Percentiles rank a stretch among this genome's conserved stretches.
Evolutionary conservation across 2,113 vertebrate genomes (phyloP).

Genomic region (Phyllostomus discolor): DNA sequence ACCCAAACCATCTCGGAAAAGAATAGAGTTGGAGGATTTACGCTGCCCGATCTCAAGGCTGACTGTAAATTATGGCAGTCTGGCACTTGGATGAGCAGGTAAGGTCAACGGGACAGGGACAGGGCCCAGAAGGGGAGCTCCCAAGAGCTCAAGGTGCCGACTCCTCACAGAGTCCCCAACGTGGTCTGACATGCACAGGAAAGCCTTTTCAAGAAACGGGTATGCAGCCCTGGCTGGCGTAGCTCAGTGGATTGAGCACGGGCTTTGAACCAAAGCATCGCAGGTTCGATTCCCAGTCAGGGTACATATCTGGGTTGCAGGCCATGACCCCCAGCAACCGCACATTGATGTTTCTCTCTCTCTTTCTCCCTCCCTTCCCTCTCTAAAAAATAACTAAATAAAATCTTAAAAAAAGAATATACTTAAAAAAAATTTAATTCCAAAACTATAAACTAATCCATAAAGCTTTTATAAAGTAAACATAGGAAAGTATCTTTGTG

Average conservation of each 20-base stretch:
- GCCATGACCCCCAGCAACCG: no score
- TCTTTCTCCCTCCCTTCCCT: no score
- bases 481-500: neutral
- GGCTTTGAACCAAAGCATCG: no score
- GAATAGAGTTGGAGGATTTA: neutral
- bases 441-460: neutral
- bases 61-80: neutral
- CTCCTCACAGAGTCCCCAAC: neutral
- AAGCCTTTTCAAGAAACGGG: neutral
- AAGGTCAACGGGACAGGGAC: neutral
- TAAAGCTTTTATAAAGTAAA: neutral
- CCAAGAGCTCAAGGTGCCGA: neutral
- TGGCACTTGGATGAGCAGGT: neutral
- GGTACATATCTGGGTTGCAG: no score
- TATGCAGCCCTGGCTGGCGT: neutral
- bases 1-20: neutral
- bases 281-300: no score
- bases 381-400: no score
- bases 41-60: neutral
- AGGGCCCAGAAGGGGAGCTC: no score
- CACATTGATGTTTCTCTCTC: no score
- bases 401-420: no score
- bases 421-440: no score
- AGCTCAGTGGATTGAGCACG: no score
- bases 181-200: neutral